Percentiles rank a stretch among this genome's conserved stretches.
Conservation (phyloP, 2,113 vertebrate species). For the Limanda limanda region DNA sequence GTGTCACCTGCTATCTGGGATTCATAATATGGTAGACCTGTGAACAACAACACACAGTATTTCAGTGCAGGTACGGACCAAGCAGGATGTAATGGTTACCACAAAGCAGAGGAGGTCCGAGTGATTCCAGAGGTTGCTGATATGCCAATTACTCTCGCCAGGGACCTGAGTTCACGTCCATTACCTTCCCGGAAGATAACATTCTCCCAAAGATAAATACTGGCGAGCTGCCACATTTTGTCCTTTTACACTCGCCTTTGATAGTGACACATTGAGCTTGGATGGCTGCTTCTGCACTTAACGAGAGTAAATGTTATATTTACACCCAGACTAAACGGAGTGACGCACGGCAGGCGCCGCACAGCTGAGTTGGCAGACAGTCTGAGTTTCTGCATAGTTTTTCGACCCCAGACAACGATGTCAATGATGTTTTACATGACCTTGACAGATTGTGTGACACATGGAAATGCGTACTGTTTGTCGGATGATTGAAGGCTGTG, state of each 20-base stretch:
- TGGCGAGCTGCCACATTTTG: conserved; percentile 36
- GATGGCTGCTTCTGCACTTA: conserved; percentile 49
- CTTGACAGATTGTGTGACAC: background rate
- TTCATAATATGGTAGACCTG: background rate
- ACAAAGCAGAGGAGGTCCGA: background rate
- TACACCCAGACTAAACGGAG: conserved; percentile 40
- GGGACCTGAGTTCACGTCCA: conserved; percentile 14
- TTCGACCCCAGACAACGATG: conserved; percentile 7
- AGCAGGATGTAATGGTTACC: conserved; percentile 3
- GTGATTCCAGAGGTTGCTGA: background rate
- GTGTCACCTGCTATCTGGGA: background rate
- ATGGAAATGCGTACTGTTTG: background rate
- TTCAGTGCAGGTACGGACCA: background rate
- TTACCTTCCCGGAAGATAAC: conserved; percentile 35
- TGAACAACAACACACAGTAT: background rate
- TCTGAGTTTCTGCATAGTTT: conserved; percentile 14
- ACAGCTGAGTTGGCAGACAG: conserved; percentile 4
- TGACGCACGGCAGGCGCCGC: conserved; percentile 7
- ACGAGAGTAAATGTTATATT: conserved; percentile 48
- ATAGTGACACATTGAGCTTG: conserved; percentile 40
- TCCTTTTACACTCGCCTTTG: conserved; percentile 45
- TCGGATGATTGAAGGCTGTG: background rate
- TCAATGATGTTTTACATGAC: background rate
- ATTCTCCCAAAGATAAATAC: conserved; percentile 41
- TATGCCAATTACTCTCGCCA: background rate